phyloP scores from a whole-genome alignment of 1,140 invertebrate species.

The Uloborus diversus region DNA sequence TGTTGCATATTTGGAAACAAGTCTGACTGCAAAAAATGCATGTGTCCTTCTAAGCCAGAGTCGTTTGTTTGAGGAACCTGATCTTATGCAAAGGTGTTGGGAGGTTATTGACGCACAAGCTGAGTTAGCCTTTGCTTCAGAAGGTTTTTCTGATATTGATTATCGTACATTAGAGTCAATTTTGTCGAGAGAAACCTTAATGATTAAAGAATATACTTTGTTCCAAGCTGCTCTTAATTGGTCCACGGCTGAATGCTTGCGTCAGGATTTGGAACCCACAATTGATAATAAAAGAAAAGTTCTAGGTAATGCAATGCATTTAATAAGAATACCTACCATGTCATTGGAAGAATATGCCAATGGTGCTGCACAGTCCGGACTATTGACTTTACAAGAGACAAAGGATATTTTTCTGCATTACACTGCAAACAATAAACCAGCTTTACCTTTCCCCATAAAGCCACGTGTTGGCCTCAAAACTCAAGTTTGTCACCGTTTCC shows the following conservation, averaged over 20 bases:
- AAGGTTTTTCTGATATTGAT: constrained; percentile 92
- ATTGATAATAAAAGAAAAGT: constrained; percentile 70
- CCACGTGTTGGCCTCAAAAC: constrained; percentile 85
- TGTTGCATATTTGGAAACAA: constrained; percentile 90
- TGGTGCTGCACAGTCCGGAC: constrained; percentile 85
- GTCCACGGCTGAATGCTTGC: constrained; percentile 84
- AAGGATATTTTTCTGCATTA: constrained; percentile 89
- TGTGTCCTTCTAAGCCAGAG: constrained; percentile 90
- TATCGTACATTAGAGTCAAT: constrained; percentile 87
- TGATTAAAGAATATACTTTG: constrained; percentile 88
- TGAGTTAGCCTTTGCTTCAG: constrained; percentile 91
- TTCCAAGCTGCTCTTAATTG: constrained; percentile 90
- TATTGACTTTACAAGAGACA: constrained; percentile 87
- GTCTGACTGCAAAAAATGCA: constrained; percentile 90
- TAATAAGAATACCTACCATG: constrained; percentile 91
- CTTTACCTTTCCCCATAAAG: constrained; percentile 80
- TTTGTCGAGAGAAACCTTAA: constrained; percentile 85
- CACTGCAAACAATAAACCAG: constrained; percentile 74
- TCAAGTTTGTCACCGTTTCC: constrained; percentile 92
- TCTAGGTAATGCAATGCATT: constrained; percentile 79
- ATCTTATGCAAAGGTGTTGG: constrained; percentile 93
- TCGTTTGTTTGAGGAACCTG: constrained; percentile 88
- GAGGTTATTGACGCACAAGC: constrained; percentile 93
- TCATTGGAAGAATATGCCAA: constrained; percentile 90
- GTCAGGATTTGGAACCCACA: constrained; percentile 80